phyloP scores from a whole-genome alignment of 2,797 vertebrate genomes.

The Silurus lanzhouensis region DNA sequence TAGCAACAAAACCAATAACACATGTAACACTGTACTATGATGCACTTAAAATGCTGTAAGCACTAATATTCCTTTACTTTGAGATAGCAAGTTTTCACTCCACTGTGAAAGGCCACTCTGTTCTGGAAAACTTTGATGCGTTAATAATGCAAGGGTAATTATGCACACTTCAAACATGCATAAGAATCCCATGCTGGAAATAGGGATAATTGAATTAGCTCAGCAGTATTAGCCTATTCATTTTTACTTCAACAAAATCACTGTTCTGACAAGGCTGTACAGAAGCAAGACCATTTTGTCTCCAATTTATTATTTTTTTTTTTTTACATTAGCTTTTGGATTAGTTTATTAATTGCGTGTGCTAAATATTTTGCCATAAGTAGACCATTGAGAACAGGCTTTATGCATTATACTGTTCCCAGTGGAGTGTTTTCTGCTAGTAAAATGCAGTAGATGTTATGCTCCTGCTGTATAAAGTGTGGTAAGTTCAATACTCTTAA shows the following conservation, averaged over 20 bases:
- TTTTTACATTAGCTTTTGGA: not conserved
- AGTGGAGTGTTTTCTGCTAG: not conserved
- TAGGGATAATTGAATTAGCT: not conserved
- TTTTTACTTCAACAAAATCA: not conserved
- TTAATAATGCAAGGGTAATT: not conserved
- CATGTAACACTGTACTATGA: not conserved
- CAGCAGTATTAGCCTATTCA: not conserved
- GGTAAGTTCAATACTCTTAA: not conserved
- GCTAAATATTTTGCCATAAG: not conserved
- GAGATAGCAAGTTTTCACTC: not conserved
- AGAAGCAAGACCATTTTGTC: not conserved
- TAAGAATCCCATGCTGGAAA: not conserved
- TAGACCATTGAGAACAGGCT: not conserved
- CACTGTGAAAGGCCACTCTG: not conserved
- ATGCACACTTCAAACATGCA: not conserved
- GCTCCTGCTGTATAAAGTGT: not conserved
- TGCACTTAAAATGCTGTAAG: not conserved
- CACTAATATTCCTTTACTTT: not conserved
- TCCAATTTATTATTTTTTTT: no score
- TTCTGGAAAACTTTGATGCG: slow-evolving; percentile 6
- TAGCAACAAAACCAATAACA: not conserved
- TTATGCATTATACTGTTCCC: not conserved
- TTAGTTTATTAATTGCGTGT: not conserved
- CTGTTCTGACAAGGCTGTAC: not conserved
- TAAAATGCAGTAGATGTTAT: not conserved